Base-by-base conservation (phyloP, 2,888 invertebrate genomes). In the Lobophora halterata region DNA sequence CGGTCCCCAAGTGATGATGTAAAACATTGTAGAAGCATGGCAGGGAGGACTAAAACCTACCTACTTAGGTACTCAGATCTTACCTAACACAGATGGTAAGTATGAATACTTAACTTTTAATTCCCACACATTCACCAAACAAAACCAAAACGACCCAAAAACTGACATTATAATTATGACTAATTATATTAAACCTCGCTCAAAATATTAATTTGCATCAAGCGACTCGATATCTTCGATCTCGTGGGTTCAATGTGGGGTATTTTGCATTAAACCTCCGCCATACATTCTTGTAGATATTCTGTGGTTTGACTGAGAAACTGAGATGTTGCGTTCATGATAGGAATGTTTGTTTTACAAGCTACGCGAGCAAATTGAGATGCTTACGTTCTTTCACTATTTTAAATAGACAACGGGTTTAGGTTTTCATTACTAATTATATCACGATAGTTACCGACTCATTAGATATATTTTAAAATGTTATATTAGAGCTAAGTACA, bases 141-240 rank as follows among this genome's bases (percentile, higher is more conserved):
- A 30, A 54, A 33, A 24, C 33, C 39, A 43, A 56, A 59, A 60
- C 49, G 50, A 55, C 44, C 39, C 39, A 53, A 49, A 56, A 55
- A 56, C 50, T 30, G 47, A 47, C 35, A 48, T 54, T 49, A 58
- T 65, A 66, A 70, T 73, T 71, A 64, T 56, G 40, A 49, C 61
- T 79, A 78, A 80, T 81, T 80, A 79, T 69, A 72, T 71, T 71
- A 76, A 79, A 73, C 65, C 45, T 65, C 58, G 69, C 71, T 72
- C 73, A 79, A 30, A 37, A 30, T 43, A 37, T 33, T 36, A 36
- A 81, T 81, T 80, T 79, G 65, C 71, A 67, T 71, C 67, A 51
- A 50, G 50, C n/a, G n/a, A n/a, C n/a, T n/a, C 39, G 35, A 52
- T 58, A 71, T 76, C 78, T 66, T 54, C 35, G 44, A 52, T 52